Base-by-base conservation (phyloP, 1,140 invertebrate species). In the Ectropis grisescens region DNA sequence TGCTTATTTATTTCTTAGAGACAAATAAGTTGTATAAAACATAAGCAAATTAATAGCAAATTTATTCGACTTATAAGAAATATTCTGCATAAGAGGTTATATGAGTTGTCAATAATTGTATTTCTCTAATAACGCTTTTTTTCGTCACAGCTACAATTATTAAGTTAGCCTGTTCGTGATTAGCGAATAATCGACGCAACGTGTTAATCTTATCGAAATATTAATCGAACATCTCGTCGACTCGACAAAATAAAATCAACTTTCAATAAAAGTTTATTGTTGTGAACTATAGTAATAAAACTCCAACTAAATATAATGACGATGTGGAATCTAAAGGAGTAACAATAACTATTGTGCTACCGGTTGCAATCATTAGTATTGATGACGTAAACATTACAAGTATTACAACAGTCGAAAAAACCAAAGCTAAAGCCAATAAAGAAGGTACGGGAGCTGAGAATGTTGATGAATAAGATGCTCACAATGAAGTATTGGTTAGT, bases 261-360 rank as follows among this genome's bases (percentile, higher is more conserved):
- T 19, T 8, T 8, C 16, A 19, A 19, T 19, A 19, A n/a, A n/a
- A n/a, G 3, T 19, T 19, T 19, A 68, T 74, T 74, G 67, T 65
- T 61, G 54, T 38, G 36, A 61, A 59, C 51, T 41, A 47, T 47
- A 53, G 40, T 50, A 49, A 50, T 46, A 64, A 57, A 57, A 38
- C 33, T 45, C 75, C 59, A 76, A 80, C 75, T 80, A 80, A 80
- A 76, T 64, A 58, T 60, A 65, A 76, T 80, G 75, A 80, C 75
- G 57, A 46, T 67, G 71, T 75, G 59, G 41, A 68, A 60, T 70
- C 50, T 47, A 58, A 59, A 56, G 51, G 40, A 51, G 65, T 61
- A 74, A 75, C 74, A 79, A 76, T 80, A 53, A 64, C 54, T 56
- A 80, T 76, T 76, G 71, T 80, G 49, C 50, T 41, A 51, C 46